Conservation (phyloP, 2,888 invertebrate species). For the Drosophila flavopinicola region DNA sequence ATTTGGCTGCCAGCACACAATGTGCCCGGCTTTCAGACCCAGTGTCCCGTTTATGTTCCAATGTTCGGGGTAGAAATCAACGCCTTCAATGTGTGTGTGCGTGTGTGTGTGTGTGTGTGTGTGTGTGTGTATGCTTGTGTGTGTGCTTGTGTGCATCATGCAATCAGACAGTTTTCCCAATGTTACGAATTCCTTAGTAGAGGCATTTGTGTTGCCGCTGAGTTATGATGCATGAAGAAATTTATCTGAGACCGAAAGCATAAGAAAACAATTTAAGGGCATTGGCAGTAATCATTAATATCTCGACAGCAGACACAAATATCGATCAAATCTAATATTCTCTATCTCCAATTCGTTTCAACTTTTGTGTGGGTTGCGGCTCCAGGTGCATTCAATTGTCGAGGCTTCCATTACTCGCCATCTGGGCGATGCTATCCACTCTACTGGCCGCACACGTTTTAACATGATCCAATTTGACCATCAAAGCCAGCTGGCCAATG, state of each 20-base stretch:
- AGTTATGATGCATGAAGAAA: slow-evolving; percentile 67
- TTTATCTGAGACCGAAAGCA: slow-evolving; percentile 50
- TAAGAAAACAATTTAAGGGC: slow-evolving; percentile 71
- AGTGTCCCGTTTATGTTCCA: slow-evolving; percentile 2
- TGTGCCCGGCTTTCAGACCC: slow-evolving; percentile 27
- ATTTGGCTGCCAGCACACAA: slow-evolving; percentile 59
- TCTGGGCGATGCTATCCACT: slow-evolving; percentile 19
- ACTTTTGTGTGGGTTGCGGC: slow-evolving; percentile 22
- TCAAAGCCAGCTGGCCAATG: slow-evolving; percentile 35
- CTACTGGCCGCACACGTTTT: background rate
- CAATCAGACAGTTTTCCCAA: slow-evolving; percentile 48
- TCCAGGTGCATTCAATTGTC: slow-evolving; percentile 47
- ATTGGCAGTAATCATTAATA: slow-evolving; percentile 80
- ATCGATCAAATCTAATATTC: slow-evolving; percentile 49
- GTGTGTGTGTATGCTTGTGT: slow-evolving; percentile 6
- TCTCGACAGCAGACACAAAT: slow-evolving; percentile 47
- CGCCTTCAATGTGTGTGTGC: slow-evolving; percentile 57
- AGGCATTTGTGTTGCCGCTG: slow-evolving; percentile 63
- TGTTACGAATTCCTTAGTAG: slow-evolving; percentile 15
- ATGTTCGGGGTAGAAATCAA: slow-evolving; percentile 46
- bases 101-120: background rate
- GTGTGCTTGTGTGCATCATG: slow-evolving; percentile 23
- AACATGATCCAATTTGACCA: slow-evolving; percentile 12
- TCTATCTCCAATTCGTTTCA: slow-evolving; percentile 20
- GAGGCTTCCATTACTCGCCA: background rate